phyloP scores from a whole-genome alignment of 2,113 vertebrate species.

The Saccopteryx leptura region DNA sequence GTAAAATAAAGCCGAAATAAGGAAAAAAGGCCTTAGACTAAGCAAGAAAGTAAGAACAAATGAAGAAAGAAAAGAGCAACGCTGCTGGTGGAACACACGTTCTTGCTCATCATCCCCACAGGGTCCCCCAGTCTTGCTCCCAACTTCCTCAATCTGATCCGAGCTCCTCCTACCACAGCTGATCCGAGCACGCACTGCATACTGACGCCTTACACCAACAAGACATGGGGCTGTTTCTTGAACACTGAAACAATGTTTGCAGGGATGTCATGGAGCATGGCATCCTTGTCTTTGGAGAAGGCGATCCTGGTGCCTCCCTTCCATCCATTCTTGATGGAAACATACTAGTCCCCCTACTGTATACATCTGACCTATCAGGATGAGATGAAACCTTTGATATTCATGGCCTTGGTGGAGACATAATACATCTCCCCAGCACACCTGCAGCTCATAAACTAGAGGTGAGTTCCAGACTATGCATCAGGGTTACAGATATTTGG shows the following conservation, averaged over 20 bases:
- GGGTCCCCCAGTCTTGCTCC: not conserved
- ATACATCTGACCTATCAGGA: slow-evolving; percentile 90
- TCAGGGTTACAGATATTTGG: not conserved
- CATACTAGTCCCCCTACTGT: slow-evolving; percentile 93
- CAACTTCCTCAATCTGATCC: slow-evolving; percentile 87
- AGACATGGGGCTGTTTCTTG: slow-evolving; percentile 88
- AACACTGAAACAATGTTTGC: slow-evolving; percentile 90
- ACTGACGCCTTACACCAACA: slow-evolving; percentile 90
- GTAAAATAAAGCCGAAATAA: not conserved
- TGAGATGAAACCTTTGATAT: slow-evolving; percentile 93
- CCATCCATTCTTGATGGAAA: slow-evolving; percentile 89
- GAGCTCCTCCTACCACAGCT: slow-evolving; percentile 87
- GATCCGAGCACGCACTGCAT: slow-evolving; percentile 75
- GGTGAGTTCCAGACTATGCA: slow-evolving; percentile 88
- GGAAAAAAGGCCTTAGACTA: not conserved
- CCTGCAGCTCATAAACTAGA: slow-evolving; percentile 92
- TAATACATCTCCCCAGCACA: slow-evolving; percentile 94
- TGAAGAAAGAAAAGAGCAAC: not conserved
- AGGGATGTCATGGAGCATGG: slow-evolving; percentile 90
- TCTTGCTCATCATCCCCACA: not conserved
- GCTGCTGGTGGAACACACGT: not conserved
- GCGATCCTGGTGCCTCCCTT: slow-evolving; percentile 81
- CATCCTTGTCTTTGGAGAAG: slow-evolving; percentile 87
- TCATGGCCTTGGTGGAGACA: slow-evolving; percentile 93
- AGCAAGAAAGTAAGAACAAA: not conserved